Percentiles rank a stretch among this genome's conserved stretches.
Evolutionary conservation across 2,888 invertebrate species (phyloP).

Genomic region (Helicoverpa assulta): DNA sequence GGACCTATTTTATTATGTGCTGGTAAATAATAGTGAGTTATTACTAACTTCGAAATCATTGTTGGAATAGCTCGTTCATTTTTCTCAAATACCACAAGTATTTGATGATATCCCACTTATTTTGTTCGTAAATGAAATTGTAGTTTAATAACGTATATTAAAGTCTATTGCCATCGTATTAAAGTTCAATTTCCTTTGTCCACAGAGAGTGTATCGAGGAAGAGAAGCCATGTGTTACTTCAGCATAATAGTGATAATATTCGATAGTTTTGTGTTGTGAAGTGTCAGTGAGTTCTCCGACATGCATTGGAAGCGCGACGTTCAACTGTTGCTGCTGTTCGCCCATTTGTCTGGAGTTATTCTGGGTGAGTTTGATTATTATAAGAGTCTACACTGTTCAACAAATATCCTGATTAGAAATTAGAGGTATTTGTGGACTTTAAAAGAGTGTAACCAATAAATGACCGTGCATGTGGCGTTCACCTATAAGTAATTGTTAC

Average conservation of each 20-base stretch:
- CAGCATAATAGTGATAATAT: conserved; percentile 83
- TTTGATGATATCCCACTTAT: too few species aligned
- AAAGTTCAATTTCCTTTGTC: conserved; percentile 55
- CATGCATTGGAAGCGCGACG: conserved; percentile 72
- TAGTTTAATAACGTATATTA: neutral
- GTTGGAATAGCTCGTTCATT: too few species aligned
- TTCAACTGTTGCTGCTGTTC: conserved; percentile 70
- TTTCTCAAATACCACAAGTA: too few species aligned
- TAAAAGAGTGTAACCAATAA: too few species aligned
- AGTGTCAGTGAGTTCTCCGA: conserved; percentile 69
- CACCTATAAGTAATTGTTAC: too few species aligned
- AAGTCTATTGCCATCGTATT: neutral
- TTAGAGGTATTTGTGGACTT: too few species aligned
- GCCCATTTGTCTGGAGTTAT: conserved; percentile 72
- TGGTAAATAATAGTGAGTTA: too few species aligned
- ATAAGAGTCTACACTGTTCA: neutral
- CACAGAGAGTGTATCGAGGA: conserved; percentile 67
- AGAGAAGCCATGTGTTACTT: conserved; percentile 78
- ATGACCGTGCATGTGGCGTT: too few species aligned
- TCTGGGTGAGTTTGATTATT: conserved; percentile 72
- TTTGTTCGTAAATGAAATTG: neutral
- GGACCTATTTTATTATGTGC: too few species aligned
- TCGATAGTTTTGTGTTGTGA: conserved; percentile 71
- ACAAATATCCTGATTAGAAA: too few species aligned
- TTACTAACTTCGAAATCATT: too few species aligned